Evolutionary conservation across 2,888 invertebrate species (phyloP).

Genomic region (Oithona nana): DNA sequence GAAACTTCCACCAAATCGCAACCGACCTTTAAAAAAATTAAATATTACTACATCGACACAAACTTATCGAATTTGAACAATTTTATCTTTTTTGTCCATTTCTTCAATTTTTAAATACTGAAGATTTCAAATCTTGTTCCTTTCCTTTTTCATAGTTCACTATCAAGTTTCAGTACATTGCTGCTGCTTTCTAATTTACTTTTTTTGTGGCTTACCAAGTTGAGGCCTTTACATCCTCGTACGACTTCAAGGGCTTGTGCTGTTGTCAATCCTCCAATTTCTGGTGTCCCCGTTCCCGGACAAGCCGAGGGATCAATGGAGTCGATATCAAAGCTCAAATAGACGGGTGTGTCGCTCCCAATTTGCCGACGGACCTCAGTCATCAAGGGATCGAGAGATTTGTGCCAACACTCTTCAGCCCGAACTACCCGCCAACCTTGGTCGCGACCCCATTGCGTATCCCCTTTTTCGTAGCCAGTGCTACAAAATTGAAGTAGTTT

Average conservation of each 20-base stretch:
- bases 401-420: slow-evolving; percentile 27
- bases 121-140: too few relatives aligned
- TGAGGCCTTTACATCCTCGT: slow-evolving; percentile 26
- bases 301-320: slow-evolving; percentile 28
- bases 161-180: not conserved
- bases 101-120: too few relatives aligned
- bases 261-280: slow-evolving; percentile 27
- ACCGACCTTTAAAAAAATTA: too few relatives aligned
- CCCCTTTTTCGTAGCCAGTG: not conserved
- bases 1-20: slow-evolving; percentile 26
- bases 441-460: not conserved
- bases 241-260: slow-evolving; percentile 29
- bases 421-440: slow-evolving; percentile 28
- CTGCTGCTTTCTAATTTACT: too few relatives aligned
- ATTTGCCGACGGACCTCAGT: slow-evolving; percentile 25
- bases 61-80: too few relatives aligned
- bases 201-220: slow-evolving; percentile 27
- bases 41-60: too few relatives aligned
- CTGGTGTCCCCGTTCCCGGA: slow-evolving; percentile 27
- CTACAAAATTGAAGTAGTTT: too few relatives aligned
- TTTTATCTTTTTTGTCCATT: too few relatives aligned
- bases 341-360: slow-evolving; percentile 26
- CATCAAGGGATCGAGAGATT: slow-evolving; percentile 27
- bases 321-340: slow-evolving; percentile 29
- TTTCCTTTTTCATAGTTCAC: too few relatives aligned